Evolutionary conservation across 2,113 vertebrate species (phyloP).

Genomic region (Oryzias woworae): DNA sequence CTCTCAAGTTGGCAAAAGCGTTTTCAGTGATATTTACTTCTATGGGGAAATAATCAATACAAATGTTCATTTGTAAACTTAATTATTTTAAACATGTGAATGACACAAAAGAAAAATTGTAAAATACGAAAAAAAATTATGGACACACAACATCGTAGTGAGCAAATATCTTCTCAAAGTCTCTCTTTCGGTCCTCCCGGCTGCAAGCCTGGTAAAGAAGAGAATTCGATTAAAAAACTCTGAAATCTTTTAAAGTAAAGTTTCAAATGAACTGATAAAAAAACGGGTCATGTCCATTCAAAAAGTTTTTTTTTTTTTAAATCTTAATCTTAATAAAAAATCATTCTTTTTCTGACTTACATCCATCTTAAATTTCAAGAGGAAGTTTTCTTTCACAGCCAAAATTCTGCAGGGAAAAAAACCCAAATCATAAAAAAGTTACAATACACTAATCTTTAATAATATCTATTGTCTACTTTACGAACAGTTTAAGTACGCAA

Average conservation of each 20-base stretch:
- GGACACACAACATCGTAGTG: slow-evolving; percentile 90
- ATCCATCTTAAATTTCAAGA: slow-evolving; percentile 93
- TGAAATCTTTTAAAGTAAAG: neutral
- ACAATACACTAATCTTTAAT: neutral
- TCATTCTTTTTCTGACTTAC: slow-evolving; percentile 74
- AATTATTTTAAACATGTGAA: neutral
- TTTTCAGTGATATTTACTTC: neutral
- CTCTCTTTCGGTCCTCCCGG: slow-evolving; percentile 85
- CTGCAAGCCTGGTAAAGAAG: slow-evolving; percentile 79
- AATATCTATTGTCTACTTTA: neutral
- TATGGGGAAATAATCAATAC: neutral
- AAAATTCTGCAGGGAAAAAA: slow-evolving; percentile 81
- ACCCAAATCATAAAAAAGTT: neutral
- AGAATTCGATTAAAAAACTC: neutral
- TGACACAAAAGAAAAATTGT: neutral
- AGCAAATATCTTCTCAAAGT: slow-evolving; percentile 93
- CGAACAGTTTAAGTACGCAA: too few relatives aligned
- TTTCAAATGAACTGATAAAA: neutral
- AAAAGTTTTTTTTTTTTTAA: neutral
- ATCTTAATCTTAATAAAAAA: neutral
- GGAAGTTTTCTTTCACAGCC: slow-evolving; percentile 91
- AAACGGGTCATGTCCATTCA: too few relatives aligned
- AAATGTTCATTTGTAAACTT: too few relatives aligned
- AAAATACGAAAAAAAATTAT: neutral
- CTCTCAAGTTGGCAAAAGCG: neutral